phyloP scores from a whole-genome alignment of 2,888 invertebrate species.

The Drosophila lutescens region DNA sequence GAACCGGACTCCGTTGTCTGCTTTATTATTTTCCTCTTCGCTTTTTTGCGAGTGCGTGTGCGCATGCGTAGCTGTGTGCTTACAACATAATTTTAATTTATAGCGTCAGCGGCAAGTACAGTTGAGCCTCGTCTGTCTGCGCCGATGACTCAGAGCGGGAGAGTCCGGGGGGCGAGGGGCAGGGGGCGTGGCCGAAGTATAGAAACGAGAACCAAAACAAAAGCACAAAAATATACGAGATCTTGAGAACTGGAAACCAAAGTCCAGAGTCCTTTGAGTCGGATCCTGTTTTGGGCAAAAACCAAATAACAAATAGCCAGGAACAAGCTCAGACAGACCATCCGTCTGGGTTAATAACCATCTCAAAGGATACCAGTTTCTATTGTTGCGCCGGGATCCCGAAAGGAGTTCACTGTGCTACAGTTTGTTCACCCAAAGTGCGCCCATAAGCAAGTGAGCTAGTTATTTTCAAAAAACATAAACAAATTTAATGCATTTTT shows the following conservation, averaged over 20 bases:
- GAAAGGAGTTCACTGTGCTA: constrained; percentile 15
- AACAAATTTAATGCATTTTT: too few relatives aligned
- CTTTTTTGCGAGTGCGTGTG: constrained; percentile 31
- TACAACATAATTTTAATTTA: constrained; percentile 79
- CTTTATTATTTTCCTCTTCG: constrained; percentile 16
- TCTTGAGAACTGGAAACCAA: constrained; percentile 8
- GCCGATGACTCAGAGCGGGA: constrained; percentile 32
- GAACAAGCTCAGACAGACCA: constrained; percentile 7
- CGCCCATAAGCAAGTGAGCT: neutral
- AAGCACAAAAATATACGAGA: constrained; percentile 70
- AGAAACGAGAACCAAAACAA: constrained; percentile 75
- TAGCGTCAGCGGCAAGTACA: constrained; percentile 69
- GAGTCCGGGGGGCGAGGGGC: neutral
- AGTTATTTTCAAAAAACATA: too few relatives aligned
- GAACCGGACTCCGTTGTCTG: constrained; percentile 38
- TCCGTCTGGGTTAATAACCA: constrained; percentile 27
- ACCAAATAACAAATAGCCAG: constrained; percentile 9
- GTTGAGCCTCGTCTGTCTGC: constrained; percentile 58
- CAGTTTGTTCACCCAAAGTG: constrained; percentile 15
- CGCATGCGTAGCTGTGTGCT: constrained; percentile 50
- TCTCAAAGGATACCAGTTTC: constrained; percentile 2
- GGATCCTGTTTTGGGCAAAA: constrained; percentile 24
- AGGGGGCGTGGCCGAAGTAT: constrained; percentile 11
- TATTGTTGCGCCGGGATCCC: neutral
- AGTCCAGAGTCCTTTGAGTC: constrained; percentile 3